A percentile compares a stretch with the other conserved stretches of the same genome.
Evolutionary conservation across 92 coral and sea anemone genomes (phyloP).

Genomic region (Actinernus sp.): DNA sequence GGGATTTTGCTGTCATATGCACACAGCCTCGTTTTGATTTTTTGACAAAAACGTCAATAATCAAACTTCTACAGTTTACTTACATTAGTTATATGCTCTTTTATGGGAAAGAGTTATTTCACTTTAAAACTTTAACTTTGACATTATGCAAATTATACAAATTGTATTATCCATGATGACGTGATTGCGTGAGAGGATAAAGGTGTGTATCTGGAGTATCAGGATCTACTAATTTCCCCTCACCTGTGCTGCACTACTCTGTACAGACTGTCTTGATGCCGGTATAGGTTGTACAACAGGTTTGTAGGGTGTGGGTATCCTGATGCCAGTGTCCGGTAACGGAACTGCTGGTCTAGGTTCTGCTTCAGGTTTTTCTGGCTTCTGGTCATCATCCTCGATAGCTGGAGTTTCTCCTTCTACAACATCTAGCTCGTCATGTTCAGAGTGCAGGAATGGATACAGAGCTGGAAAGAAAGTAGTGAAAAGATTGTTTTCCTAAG

Average conservation of each 20-base stretch:
- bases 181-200: too few relatives aligned
- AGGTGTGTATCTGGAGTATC: too few relatives aligned
- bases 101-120: too few relatives aligned
- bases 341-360: conserved; percentile 15
- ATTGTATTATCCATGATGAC: too few relatives aligned
- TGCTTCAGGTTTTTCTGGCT: not conserved
- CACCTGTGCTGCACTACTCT: conserved; percentile 14
- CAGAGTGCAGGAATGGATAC: conserved; percentile 40
- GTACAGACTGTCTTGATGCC: conserved; percentile 29
- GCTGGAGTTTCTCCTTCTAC: not conserved
- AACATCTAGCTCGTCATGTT: conserved; percentile 54
- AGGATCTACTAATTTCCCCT: too few relatives aligned
- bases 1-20: too few relatives aligned
- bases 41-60: too few relatives aligned
- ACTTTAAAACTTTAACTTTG: too few relatives aligned
- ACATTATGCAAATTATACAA: too few relatives aligned
- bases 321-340: conserved; percentile 5
- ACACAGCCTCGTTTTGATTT: too few relatives aligned
- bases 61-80: too few relatives aligned
- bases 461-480: conserved; percentile 21
- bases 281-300: conserved; percentile 22
- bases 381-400: conserved; percentile 1
- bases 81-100: too few relatives aligned
- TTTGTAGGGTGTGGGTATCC: not conserved
- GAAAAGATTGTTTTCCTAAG: not conserved